Evolutionary conservation across 1,140 invertebrate species (phyloP).

Genomic region (Venustaconcha ellipsiformis): DNA sequence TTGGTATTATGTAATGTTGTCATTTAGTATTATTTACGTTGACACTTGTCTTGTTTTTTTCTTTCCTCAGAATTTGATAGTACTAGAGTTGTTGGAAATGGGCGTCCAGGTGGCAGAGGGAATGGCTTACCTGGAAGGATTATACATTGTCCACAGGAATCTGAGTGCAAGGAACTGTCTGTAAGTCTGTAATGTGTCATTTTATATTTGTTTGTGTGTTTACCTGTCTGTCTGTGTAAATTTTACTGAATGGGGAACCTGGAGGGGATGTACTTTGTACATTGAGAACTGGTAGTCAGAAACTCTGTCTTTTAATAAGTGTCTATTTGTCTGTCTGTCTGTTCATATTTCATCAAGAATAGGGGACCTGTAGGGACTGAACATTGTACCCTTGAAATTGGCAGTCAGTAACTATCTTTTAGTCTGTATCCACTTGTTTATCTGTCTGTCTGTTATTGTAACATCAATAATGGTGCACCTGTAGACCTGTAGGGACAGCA

Average conservation of each 20-base stretch:
- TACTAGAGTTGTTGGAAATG: slow-evolving; percentile 68
- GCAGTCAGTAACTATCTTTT: too few relatives aligned
- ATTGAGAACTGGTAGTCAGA: background rate
- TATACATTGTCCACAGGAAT: slow-evolving; percentile 70
- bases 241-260: background rate
- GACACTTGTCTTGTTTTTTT: background rate
- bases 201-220: background rate
- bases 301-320: background rate
- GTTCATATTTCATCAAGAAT: too few relatives aligned
- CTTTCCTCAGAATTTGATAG: slow-evolving; percentile 64
- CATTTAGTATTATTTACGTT: background rate
- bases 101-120: slow-evolving; percentile 68
- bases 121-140: slow-evolving; percentile 67
- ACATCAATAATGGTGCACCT: too few relatives aligned
- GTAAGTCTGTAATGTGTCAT: slow-evolving; percentile 50
- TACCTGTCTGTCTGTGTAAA: background rate
- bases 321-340: too few relatives aligned
- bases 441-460: too few relatives aligned
- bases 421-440: too few relatives aligned
- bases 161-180: slow-evolving; percentile 71
- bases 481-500: too few relatives aligned
- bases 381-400: too few relatives aligned
- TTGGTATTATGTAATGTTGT: background rate
- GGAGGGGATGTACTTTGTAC: background rate
- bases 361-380: too few relatives aligned